Evolutionary conservation across 2,113 vertebrate species (phyloP), one percentile per base, ranked within the genome.

Genomic region (Catharus fuscescens): DNA sequence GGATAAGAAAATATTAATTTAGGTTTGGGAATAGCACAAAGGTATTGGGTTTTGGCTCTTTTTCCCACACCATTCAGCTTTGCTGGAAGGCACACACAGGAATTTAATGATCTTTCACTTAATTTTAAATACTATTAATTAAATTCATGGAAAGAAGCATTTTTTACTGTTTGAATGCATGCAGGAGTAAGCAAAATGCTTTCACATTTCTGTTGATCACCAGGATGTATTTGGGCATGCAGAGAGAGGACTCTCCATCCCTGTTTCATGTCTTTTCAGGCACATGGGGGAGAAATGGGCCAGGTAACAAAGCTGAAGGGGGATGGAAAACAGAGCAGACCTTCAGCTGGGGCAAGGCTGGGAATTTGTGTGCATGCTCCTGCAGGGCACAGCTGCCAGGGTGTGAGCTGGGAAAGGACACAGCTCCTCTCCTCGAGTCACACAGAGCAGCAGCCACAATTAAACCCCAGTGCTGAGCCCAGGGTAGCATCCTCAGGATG

Each of bases 391-490:
- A 10, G 77, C 72, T 85, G 72, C 6, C 1, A 3, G 60, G 3
- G 14, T 18, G 12, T 47, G 85, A 60, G 9, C 54, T 47, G 57
- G 5, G 65, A 31, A 40, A 53, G 59, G 76, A 62, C 92, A 74
- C 36, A 85, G 54, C 69, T 88, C 76, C 36, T 82, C 91, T 59
- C 84, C 62, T 19, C 26, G 0, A 69, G 70, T 25, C 90, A n/a
- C 53, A 6, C 69, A 79, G 76, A 82, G 44, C 65, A 91, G 52
- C 71, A 86, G 65, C 86, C 76, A 53, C 40, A 94, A 97, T 96
- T 91, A 95, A 95, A 82, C 20, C 3, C 8, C 29, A 36, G 38
- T 15, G 26, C 12, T 29, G 80, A 93, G 86, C 83, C 31, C 60
- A 3, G 52, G 76, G 88, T 67, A 62, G 87, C 90, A 80, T 72